These are phyloP conservation scores for Melipona beecheii DNA, from an alignment of 2,888 invertebrate species.

Conservation along the genomic window DNA sequence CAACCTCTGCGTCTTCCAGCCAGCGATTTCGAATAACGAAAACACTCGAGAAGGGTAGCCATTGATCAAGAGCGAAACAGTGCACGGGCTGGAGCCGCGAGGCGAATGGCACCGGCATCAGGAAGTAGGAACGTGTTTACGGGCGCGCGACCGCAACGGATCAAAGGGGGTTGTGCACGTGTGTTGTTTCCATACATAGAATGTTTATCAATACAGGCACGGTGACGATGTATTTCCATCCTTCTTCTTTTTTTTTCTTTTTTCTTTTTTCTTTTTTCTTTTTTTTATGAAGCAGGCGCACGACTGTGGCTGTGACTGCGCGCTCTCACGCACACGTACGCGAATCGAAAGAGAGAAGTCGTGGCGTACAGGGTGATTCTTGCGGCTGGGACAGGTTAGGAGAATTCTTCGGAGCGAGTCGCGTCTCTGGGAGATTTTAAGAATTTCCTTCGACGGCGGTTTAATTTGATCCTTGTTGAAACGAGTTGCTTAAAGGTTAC, in stretches of 20 bases:
- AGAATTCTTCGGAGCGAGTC: not conserved
- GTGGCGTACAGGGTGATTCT: slow-evolving; percentile 39
- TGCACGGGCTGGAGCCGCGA: slow-evolving; percentile 22
- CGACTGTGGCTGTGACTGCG: not conserved
- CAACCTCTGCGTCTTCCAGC: slow-evolving; percentile 42
- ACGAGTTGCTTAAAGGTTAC: not conserved
- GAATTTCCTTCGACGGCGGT: too few species aligned
- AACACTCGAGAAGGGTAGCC: slow-evolving; percentile 41
- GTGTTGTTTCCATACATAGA: slow-evolving; percentile 37
- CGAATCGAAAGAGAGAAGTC: slow-evolving; percentile 44
- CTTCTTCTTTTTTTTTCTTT: not conserved
- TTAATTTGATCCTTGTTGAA: not conserved
- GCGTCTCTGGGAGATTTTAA: too few species aligned
- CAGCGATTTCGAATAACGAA: slow-evolving; percentile 46
- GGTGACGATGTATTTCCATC: slow-evolving; percentile 38
- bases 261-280: not conserved
- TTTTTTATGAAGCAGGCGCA: not conserved
- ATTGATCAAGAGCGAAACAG: slow-evolving; percentile 42
- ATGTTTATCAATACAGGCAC: slow-evolving; percentile 37
- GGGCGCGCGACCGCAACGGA: slow-evolving; percentile 43
- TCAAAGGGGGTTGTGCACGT: slow-evolving; percentile 49
- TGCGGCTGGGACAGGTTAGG: not conserved
- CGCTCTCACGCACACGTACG: slow-evolving; percentile 7
- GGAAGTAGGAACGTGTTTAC: slow-evolving; percentile 53
- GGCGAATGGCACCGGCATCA: slow-evolving; percentile 37